Base-by-base conservation (phyloP, 2,888 invertebrate species). In the Allolobophora icterica region DNA sequence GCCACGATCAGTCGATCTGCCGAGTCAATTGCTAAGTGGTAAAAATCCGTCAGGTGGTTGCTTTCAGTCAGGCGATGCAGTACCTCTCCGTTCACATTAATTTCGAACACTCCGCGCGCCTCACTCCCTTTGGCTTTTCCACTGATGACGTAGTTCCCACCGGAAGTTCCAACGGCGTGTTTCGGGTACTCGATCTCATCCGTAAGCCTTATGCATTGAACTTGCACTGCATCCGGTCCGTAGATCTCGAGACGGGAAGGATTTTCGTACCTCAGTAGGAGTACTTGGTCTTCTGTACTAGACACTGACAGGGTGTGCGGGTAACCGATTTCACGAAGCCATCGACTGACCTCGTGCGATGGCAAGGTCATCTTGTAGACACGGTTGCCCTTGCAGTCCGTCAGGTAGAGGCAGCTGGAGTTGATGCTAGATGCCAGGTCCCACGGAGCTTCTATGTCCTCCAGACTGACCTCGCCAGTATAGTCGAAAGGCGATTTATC, bases 151-250 rank as follows among this genome's bases (percentile, higher is more conserved):
- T 35, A 87, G 87, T 87, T 87, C 87, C 34, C 34, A 87, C n/a
- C 38, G 34, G 87, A 87, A 24, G 34, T 35, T 34, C 87, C 35
- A 35, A 87, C 87, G 38, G 87, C 87, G 34, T 87, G 87, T 35
- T 87, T 87, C 87, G 87, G 87, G 87, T 87, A 87, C 87, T 87
- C 87, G 87, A 87, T 87, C 35, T 38, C 38, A 87, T 35, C 87
- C 87, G 87, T 35, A 87, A 87, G 87, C 8, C 35, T 3, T 5
- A 87, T 87, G 21, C 34, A 5, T 35, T 24, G 34, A 19, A 87
- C 87, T 17, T 71, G 6, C 52, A 24, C 52, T 24, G 42, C 11
- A 34, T 87, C 87, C 35, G 34, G 4, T 35, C n/a, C 17, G 87
- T 35, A 87, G 34, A 87, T 24, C 35, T 34, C 87, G 21, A 87